These are phyloP conservation scores for Sturnira hondurensis DNA, from an alignment of 2,113 vertebrate genomes.

Conservation along the genomic window DNA sequence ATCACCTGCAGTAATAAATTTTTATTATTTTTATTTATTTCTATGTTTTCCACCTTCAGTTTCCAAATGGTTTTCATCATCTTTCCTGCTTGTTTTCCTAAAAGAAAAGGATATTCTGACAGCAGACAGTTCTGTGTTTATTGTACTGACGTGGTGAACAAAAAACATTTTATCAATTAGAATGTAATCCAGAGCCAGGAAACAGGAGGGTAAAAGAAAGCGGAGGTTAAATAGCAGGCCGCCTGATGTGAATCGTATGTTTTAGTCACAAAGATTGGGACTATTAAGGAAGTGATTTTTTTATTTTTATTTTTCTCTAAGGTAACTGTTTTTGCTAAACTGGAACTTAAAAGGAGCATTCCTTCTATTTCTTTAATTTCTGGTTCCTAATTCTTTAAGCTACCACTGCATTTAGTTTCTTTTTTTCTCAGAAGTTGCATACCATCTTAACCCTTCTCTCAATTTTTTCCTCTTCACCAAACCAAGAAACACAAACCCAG, in stretches of 20 bases:
- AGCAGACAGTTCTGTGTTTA: conserved; percentile 35
- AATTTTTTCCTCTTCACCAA: background rate
- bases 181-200: conserved; percentile 63
- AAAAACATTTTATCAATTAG: conserved; percentile 60
- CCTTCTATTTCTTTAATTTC: background rate
- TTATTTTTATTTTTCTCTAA: background rate
- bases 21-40: conserved; percentile 63
- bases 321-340: conserved; percentile 43
- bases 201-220: background rate
- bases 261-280: conserved; percentile 63
- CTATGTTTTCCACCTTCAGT: conserved; percentile 11
- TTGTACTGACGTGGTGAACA: background rate
- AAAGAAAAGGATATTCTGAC: conserved; percentile 45
- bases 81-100: conserved; percentile 59
- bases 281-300: conserved; percentile 50
- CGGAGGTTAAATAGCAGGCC: conserved; percentile 55
- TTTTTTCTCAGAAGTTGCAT: background rate
- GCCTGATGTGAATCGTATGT: conserved; percentile 15
- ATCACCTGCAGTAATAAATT: conserved; percentile 32
- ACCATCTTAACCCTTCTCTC: background rate
- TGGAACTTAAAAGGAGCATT: background rate
- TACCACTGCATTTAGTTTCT: background rate
- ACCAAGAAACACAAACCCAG: background rate
- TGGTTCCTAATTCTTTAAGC: background rate
- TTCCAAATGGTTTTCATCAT: conserved; percentile 61